Evolutionary conservation across 2,888 invertebrate species (phyloP).

Genomic region (Biston stratarius): DNA sequence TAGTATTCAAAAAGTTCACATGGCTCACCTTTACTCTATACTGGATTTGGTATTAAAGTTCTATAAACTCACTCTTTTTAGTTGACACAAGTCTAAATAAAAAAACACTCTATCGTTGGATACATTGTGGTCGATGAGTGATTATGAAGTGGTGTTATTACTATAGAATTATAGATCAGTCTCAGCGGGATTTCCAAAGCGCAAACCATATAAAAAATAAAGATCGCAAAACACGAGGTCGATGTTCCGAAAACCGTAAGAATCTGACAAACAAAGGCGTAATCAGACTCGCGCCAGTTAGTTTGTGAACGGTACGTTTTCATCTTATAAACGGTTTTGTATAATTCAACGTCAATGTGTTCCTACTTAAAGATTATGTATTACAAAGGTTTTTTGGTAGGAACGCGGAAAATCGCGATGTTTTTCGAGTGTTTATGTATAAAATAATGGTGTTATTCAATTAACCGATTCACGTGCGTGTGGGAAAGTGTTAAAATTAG

Average conservation of each 20-base stretch:
- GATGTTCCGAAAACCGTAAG: constrained; percentile 53
- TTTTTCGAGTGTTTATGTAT: too few species aligned
- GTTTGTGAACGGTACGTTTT: constrained; percentile 34
- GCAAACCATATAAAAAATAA: constrained; percentile 60
- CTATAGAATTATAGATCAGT: constrained; percentile 54
- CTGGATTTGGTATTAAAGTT: background rate
- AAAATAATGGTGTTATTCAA: too few species aligned
- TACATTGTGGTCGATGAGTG: constrained; percentile 25
- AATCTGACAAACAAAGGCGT: constrained; percentile 42
- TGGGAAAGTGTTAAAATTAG: too few species aligned
- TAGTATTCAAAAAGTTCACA: constrained; percentile 5
- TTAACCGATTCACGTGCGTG: too few species aligned
- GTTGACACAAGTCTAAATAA: constrained; percentile 1
- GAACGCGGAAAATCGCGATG: too few species aligned
- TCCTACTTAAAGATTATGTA: background rate
- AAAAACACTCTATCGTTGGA: constrained; percentile 9
- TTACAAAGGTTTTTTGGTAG: too few species aligned
- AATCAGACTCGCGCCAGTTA: constrained; percentile 43
- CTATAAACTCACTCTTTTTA: too few species aligned
- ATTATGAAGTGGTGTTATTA: constrained; percentile 46
- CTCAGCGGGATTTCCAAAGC: constrained; percentile 69
- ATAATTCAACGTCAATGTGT: background rate
- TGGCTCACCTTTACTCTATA: constrained; percentile 17
- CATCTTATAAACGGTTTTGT: constrained; percentile 12
- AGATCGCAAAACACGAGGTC: constrained; percentile 61